Evolutionary conservation across 2,888 invertebrate species (phyloP), one percentile per base, ranked within the genome.

Genomic region (Lasioglossum lativentre): DNA sequence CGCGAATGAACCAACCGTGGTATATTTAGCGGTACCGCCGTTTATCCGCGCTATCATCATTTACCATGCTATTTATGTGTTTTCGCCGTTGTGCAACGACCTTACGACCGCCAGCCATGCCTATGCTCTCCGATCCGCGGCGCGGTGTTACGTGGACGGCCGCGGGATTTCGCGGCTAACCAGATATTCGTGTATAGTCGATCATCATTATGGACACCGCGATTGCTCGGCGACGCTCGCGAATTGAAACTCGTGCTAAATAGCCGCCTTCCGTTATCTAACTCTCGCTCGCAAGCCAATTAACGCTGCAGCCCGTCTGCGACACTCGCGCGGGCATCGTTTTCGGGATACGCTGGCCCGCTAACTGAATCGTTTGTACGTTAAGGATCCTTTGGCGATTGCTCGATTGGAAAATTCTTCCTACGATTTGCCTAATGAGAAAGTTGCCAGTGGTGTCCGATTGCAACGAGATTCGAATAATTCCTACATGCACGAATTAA

Each of bases 141-240:
- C 56, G 75, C 73, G 56, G 23, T 38, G 77, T 45, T 38, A 74
- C 78, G 90, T 79, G 85, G 90, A 77, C 78, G 85, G 70, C 77
- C 85, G 56, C 82, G 80, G 79, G 80, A 89, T 90, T 90, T 90
- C 83, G 90, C 68, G 90, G 90, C 73, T 82, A 89, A 85, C 89
- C 90, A 86, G 83, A 87, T 83, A 90, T 90, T 82, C 84, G 80
- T 59, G 71, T 77, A 80, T 81, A 75, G 80, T 59, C 85, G 74
- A 90, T 90, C 90, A 80, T 85, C 89, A 87, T 68, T 63, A 59
- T 84, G 75, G 52, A 45, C 74, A 77, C 40, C 78, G 73, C 79
- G 86, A 82, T 82, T 79, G 77, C 79, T 34, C 68, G 40, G 70
- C 14, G n/a, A 78, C 45, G 34, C 40, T 30, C 75, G n/a, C 56